Evolutionary conservation across 2,113 vertebrate genomes (phyloP).

Genomic region (Tonatia bakeri): DNA sequence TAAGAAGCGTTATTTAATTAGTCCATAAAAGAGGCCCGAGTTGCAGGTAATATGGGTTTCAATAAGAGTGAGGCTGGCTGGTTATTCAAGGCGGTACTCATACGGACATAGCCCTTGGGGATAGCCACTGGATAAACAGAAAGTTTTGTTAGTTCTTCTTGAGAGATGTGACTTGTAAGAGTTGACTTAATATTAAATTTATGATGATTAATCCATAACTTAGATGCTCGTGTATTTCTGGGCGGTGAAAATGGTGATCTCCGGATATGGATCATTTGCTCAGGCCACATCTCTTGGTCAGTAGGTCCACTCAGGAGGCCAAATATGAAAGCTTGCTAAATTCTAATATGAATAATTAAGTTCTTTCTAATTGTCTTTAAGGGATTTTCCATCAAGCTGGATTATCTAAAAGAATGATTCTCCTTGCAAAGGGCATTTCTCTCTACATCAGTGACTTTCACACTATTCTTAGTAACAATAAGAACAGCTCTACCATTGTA

Average conservation of each 20-base stretch:
- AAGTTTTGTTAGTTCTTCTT: constrained; percentile 16
- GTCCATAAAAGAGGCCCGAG: not conserved
- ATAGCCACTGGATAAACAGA: not conserved
- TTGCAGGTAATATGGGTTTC: not conserved
- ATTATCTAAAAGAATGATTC: not conserved
- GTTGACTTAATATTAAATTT: not conserved
- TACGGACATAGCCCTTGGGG: not conserved
- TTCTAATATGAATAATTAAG: not conserved
- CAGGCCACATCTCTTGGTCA: not conserved
- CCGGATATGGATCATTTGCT: not conserved
- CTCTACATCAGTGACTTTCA: not conserved
- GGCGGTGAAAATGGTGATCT: not conserved
- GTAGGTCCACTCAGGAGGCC: not conserved
- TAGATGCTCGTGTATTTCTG: not conserved
- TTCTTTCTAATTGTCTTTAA: not conserved
- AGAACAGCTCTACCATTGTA: not conserved
- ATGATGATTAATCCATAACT: not conserved
- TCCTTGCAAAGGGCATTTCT: not conserved
- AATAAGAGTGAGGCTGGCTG: not conserved
- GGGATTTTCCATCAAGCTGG: not conserved
- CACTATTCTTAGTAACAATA: not conserved
- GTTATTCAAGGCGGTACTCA: not conserved
- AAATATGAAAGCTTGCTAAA: not conserved
- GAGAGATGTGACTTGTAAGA: not conserved
- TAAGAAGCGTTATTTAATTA: not conserved